Conservation (phyloP, 2,797 vertebrate genomes). For the Scleropages formosus region DNA sequence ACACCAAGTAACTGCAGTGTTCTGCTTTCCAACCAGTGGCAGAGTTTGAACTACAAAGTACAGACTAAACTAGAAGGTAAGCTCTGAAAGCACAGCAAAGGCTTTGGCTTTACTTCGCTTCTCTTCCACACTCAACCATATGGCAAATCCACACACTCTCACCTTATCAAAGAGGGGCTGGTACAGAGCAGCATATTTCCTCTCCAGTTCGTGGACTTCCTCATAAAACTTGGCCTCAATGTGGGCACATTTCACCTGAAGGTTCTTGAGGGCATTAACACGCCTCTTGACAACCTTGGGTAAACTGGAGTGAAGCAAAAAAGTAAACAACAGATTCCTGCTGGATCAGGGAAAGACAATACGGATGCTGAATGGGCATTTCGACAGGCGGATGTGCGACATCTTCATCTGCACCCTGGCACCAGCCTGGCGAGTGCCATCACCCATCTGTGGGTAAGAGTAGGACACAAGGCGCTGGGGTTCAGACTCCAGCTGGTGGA, state of each 20-base stretch:
- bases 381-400: neutral
- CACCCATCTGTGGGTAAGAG: neutral
- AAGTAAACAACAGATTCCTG: neutral
- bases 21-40: too few relatives aligned
- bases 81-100: too few relatives aligned
- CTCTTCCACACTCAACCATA: too few relatives aligned
- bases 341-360: neutral
- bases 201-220: conserved; percentile 96
- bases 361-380: conserved; percentile 4
- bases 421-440: neutral
- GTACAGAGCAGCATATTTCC: conserved; percentile 96
- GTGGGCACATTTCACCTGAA: conserved; percentile 97
- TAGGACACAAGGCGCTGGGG: neutral
- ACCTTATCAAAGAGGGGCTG: conserved; percentile 98
- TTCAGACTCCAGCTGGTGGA: too few relatives aligned
- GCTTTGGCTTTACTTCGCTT: too few relatives aligned
- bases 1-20: too few relatives aligned
- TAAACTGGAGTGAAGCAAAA: conserved; percentile 71
- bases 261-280: conserved; percentile 97
- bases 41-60: too few relatives aligned
- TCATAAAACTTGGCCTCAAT: conserved; percentile 98
- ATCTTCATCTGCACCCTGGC: neutral
- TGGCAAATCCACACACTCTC: conserved; percentile 33
- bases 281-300: conserved; percentile 97
- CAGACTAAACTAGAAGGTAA: too few relatives aligned